Evolutionary conservation across 2,888 invertebrate species (phyloP), one percentile per base, ranked within the genome.

Genomic region (Hipparchia sbordonii): DNA sequence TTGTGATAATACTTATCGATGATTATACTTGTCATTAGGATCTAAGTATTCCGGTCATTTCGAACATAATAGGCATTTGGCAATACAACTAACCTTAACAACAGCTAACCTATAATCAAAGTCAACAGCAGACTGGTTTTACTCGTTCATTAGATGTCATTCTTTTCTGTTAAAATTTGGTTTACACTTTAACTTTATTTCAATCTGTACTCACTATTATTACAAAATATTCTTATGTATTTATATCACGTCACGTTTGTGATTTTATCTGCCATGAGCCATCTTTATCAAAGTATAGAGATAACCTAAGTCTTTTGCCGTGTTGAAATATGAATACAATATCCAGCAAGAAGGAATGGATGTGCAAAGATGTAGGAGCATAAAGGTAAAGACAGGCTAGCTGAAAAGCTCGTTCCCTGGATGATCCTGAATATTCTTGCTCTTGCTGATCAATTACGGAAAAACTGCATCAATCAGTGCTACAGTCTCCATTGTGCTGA

Each of bases 251-350:
- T 33, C 6, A 65, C 51, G 52, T 52, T 51, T 13, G 12, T 52
- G 65, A 65, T 65, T 39, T 39, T 33, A n/a, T 63, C 51, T 51
- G 63, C 23, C 23, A 23, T 23, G 23, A 23, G 23, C 23, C 23
- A 63, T 65, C 33, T 52, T 65, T 65, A 65, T 65, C 65, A 33
- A 23, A 46, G 48, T 33, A 33, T 33, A 52, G 65, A 65, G 65
- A 65, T 65, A 33, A 33, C 12, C 23, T 12, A 51, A 52, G 10
- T 52, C 65, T 33, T 63, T 23, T 23, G 51, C 51, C 6, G 51
- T 51, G 13, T 63, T n/a, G 23, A 51, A 63, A 33, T 63, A 9
- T 33, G 13, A 33, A 59, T 63, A 63, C 48, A 63, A 63, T 51
- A 63, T 63, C 62, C 13, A 13, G n/a, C 48, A 48, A 62, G 13